phyloP scores from a whole-genome alignment of 30 jellyfish, hydroid and myxozoan genomes.

The Clytia hemisphaerica region DNA sequence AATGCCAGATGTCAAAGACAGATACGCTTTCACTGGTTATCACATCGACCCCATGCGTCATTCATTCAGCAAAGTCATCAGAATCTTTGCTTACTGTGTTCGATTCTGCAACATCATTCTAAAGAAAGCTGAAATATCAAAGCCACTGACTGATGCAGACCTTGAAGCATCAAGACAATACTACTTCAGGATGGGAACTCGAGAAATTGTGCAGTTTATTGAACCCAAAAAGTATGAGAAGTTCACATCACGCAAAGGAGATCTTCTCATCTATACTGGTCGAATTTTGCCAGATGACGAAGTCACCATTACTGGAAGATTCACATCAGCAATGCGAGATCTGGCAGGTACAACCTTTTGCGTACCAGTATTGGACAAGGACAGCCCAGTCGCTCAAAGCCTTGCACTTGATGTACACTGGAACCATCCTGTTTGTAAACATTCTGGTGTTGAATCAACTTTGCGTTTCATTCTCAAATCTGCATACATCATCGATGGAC shows the following conservation, averaged over 20 bases:
- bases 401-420: too few relatives aligned
- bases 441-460: slow-evolving; percentile 1
- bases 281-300: background rate
- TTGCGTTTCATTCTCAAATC: background rate
- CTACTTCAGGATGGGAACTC: slow-evolving; percentile 8
- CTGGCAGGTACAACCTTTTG: background rate
- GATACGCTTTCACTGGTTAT: slow-evolving; percentile 3
- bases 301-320: background rate
- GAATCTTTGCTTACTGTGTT: background rate
- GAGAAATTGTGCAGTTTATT: background rate
- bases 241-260: background rate
- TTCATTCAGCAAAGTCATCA: too few relatives aligned
- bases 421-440: too few relatives aligned
- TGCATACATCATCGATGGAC: background rate
- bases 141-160: background rate
- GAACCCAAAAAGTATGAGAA: background rate
- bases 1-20: slow-evolving; percentile 2
- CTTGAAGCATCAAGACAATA: background rate
- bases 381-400: too few relatives aligned
- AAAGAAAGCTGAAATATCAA: background rate
- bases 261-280: background rate
- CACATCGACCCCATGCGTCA: too few relatives aligned
- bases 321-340: background rate
- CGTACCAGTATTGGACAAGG: slow-evolving; percentile 7
- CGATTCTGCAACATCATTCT: slow-evolving; percentile 14